Percentiles rank a stretch among this genome's conserved stretches.
phyloP scores from a whole-genome alignment of 2,797 vertebrate species.

The Perodicticus potto region DNA sequence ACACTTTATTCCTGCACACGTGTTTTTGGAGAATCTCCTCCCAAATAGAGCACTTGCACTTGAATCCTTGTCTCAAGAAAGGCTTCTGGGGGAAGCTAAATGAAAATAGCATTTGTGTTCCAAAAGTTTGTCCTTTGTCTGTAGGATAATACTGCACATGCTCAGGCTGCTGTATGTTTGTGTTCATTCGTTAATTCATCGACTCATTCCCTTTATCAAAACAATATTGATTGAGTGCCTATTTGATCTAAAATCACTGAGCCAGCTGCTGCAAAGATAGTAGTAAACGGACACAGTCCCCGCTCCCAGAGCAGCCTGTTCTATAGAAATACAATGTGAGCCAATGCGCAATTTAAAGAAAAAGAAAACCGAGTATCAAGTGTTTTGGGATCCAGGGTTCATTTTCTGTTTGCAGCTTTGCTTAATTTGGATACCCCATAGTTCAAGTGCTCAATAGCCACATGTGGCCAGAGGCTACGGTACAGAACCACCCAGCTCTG shows the following conservation, averaged over 20 bases:
- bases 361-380: background rate
- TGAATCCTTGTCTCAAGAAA: background rate
- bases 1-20: background rate
- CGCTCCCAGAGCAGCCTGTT: background rate
- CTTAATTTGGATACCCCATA: background rate
- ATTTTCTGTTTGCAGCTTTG: background rate
- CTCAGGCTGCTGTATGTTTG: background rate
- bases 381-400: background rate
- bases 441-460: background rate
- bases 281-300: background rate
- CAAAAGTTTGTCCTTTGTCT: constrained; percentile 26
- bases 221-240: constrained; percentile 1
- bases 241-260: background rate
- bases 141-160: background rate
- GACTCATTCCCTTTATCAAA: background rate
- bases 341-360: background rate
- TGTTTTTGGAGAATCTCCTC: background rate
- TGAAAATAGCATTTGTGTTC: background rate
- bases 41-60: background rate
- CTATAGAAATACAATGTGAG: background rate
- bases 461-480: background rate
- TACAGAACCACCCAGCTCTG: background rate
- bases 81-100: background rate
- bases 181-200: background rate
- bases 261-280: background rate